A percentile compares a stretch with the other conserved stretches of the same genome.
These are phyloP conservation scores for Cyphotilapia sp. DNA, from an alignment of 2,113 vertebrate species.

Conservation along the genomic window DNA sequence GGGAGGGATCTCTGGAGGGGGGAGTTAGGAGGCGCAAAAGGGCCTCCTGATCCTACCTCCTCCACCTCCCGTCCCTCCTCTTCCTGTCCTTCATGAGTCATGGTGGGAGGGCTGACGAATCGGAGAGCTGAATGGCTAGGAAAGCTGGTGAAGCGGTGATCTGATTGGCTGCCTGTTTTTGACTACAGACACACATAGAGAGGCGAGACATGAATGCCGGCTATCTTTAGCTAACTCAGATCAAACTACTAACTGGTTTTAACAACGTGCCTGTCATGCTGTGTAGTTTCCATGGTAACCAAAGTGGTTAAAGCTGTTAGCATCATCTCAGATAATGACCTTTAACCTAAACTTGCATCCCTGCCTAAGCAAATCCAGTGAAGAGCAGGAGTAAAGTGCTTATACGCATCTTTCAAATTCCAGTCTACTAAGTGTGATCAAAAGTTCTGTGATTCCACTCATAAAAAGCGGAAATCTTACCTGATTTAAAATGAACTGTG, in stretches of 20 bases:
- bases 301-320: background rate
- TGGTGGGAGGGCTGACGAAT: slow-evolving; percentile 30
- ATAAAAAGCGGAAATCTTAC: accelerated
- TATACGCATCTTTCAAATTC: accelerated
- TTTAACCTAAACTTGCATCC: background rate
- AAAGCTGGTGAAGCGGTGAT: slow-evolving; percentile 55
- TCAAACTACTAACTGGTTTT: background rate
- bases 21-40: slow-evolving; percentile 38
- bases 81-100: slow-evolving; percentile 26
- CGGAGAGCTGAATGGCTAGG: slow-evolving; percentile 53
- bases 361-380: background rate
- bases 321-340: background rate
- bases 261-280: background rate
- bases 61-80: slow-evolving; percentile 40
- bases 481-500: background rate
- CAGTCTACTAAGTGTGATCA: accelerated
- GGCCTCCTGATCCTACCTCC: slow-evolving; percentile 48
- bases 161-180: slow-evolving; percentile 61
- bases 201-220: background rate
- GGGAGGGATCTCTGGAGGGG: slow-evolving; percentile 42
- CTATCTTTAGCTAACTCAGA: background rate
- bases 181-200: slow-evolving; percentile 58
- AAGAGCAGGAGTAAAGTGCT: background rate
- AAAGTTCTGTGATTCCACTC: background rate
- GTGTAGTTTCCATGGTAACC: background rate